A percentile compares a stretch with the other conserved stretches of the same genome.
phyloP scores from a whole-genome alignment of 2,113 vertebrate species.

The Toxotes jaculatrix region DNA sequence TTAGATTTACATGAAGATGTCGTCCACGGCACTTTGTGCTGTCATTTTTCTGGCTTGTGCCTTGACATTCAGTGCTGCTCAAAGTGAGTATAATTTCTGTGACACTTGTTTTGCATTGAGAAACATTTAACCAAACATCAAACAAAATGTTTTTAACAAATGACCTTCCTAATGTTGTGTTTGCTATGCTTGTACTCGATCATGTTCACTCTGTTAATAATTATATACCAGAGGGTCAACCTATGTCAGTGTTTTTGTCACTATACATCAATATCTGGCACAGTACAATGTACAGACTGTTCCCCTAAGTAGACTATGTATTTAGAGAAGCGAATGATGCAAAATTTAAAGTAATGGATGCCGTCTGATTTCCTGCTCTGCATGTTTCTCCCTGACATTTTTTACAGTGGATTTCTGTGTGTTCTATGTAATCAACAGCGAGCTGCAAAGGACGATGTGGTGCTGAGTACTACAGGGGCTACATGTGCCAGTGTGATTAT shows the following conservation, averaged over 20 bases:
- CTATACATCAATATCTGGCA: slow-evolving; percentile 2
- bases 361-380: background rate
- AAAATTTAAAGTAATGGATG: background rate
- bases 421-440: slow-evolving; percentile 45
- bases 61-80: slow-evolving; percentile 45
- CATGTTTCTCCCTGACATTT: background rate
- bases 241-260: slow-evolving; percentile 1
- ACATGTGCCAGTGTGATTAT: slow-evolving; percentile 93
- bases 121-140: background rate
- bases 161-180: background rate
- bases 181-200: slow-evolving; percentile 31
- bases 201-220: slow-evolving; percentile 53
- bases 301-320: background rate
- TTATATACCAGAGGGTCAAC: slow-evolving; percentile 36
- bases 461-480: slow-evolving; percentile 88
- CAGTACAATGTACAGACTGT: background rate
- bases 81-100: slow-evolving; percentile 67
- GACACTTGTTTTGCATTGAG: background rate
- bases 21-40: slow-evolving; percentile 41
- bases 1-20: slow-evolving; percentile 60
- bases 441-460: slow-evolving; percentile 94
- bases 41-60: slow-evolving; percentile 56
- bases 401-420: background rate
- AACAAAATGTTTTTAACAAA: background rate
- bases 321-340: background rate